phyloP scores from a whole-genome alignment of 2,797 vertebrate genomes.

The Carcharodon carcharias region DNA sequence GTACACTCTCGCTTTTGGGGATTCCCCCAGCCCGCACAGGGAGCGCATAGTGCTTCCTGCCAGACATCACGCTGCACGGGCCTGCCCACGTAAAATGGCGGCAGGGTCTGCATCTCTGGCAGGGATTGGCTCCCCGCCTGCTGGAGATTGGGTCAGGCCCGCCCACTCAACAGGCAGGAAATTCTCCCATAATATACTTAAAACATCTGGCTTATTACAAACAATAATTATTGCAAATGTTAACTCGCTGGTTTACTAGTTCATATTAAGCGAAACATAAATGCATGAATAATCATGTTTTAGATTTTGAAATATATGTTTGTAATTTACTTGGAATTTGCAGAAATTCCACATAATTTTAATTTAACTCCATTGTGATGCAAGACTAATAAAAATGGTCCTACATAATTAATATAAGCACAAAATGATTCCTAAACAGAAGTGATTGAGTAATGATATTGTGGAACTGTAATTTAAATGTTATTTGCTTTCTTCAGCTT shows the following conservation, averaged over 20 bases:
- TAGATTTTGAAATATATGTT: not conserved
- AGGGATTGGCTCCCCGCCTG: too few species aligned
- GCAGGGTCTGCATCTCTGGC: too few species aligned
- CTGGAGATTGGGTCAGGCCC: too few species aligned
- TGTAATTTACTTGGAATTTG: not conserved
- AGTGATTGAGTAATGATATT: not conserved
- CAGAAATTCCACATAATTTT: not conserved
- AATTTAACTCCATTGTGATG: not conserved
- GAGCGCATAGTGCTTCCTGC: too few species aligned
- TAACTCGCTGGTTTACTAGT: not conserved
- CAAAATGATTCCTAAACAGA: not conserved
- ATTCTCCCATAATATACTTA: not conserved
- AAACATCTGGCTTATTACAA: not conserved
- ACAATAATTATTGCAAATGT: not conserved
- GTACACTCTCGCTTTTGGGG: too few species aligned
- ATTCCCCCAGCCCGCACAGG: too few species aligned
- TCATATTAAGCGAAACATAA: not conserved
- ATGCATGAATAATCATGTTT: not conserved
- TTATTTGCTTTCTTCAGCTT: not conserved
- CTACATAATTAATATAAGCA: not conserved
- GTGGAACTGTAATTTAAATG: not conserved
- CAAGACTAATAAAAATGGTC: not conserved
- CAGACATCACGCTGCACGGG: too few species aligned
- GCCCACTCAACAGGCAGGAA: too few species aligned
- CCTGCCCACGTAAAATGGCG: too few species aligned